Conservation (phyloP, 2,797 vertebrate genomes). For the Pantherophis alleghaniensis region DNA sequence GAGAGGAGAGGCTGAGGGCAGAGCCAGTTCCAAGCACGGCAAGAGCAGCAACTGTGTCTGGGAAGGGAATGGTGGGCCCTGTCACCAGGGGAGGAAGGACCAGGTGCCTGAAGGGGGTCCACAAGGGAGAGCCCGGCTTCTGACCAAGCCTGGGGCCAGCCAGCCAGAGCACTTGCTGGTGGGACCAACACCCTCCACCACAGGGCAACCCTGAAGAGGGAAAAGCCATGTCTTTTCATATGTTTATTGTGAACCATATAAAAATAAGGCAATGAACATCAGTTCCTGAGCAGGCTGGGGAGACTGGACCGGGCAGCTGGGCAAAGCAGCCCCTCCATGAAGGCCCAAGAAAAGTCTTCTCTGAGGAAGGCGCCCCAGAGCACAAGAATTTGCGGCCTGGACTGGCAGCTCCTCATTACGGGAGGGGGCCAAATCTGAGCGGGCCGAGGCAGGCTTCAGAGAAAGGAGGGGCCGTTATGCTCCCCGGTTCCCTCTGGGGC, state of each 20-base stretch:
- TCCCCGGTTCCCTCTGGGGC: too few relatives aligned
- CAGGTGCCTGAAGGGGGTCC: not conserved
- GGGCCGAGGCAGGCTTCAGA: not conserved
- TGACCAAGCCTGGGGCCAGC: not conserved
- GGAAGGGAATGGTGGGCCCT: not conserved
- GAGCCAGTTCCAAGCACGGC: not conserved
- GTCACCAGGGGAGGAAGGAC: not conserved
- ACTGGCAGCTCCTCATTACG: conserved; percentile 47
- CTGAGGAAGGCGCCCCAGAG: not conserved
- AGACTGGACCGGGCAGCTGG: not conserved
- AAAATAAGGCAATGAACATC: not conserved
- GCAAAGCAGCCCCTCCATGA: not conserved
- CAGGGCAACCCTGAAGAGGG: not conserved
- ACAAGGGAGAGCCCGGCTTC: not conserved
- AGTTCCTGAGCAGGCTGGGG: not conserved
- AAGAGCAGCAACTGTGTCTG: not conserved
- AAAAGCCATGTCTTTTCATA: not conserved
- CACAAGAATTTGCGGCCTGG: not conserved
- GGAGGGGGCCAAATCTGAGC: conserved; percentile 68
- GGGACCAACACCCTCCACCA: not conserved
- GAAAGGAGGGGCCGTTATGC: not conserved
- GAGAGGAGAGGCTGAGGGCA: not conserved
- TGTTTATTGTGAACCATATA: conserved; percentile 18
- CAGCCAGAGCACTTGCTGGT: not conserved
- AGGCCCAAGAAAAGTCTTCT: not conserved